phyloP scores from a whole-genome alignment of 2,797 vertebrate species.

The Tenualosa ilisha region DNA sequence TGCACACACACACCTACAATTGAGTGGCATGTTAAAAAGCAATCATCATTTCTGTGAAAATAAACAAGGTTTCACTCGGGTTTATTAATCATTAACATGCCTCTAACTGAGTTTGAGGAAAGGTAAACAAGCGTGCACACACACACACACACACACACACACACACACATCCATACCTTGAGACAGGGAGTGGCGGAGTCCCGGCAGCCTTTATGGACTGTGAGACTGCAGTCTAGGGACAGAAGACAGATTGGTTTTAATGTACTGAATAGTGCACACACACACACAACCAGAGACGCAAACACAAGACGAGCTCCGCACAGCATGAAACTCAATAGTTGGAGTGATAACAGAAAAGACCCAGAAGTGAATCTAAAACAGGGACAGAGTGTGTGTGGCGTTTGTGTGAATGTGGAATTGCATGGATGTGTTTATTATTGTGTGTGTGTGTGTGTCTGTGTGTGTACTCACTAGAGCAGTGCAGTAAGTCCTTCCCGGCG shows the following conservation, averaged over 20 bases:
- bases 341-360: conserved; percentile 38
- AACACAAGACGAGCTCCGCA: neutral
- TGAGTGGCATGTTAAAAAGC: neutral
- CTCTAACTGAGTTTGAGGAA: conserved; percentile 3
- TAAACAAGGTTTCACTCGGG: conserved; percentile 35
- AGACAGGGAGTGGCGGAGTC: conserved; percentile 81
- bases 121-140: conserved; percentile 34
- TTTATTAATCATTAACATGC: conserved; percentile 39
- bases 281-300: neutral
- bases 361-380: conserved; percentile 41
- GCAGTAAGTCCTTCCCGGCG: conserved; percentile 85
- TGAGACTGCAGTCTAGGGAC: conserved; percentile 81
- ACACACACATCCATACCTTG: conserved; percentile 74
- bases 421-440: neutral
- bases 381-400: conserved; percentile 47
- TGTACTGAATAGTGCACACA: neutral
- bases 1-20: neutral
- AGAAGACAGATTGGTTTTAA: conserved; percentile 16
- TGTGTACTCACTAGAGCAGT: conserved; percentile 85
- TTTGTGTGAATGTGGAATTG: neutral
- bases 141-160: conserved; percentile 16
- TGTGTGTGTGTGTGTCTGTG: neutral
- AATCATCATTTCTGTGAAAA: neutral
- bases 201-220: conserved; percentile 88
- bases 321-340: neutral